Evolutionary conservation across 2,888 invertebrate species (phyloP), one percentile per base, ranked within the genome.

Genomic region (Leistus spinibarbis): DNA sequence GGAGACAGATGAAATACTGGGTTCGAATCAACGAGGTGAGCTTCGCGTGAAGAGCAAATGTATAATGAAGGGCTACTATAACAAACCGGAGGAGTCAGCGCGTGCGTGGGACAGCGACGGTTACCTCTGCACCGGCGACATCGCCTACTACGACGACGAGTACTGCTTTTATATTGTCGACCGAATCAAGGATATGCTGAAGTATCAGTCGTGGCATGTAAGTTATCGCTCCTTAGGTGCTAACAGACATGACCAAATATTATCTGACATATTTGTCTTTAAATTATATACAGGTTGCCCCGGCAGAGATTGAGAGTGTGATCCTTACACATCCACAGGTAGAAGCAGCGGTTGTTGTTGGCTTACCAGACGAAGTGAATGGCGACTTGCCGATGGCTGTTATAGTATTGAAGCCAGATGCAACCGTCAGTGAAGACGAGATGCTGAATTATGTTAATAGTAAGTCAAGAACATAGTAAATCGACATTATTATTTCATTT

Each of bases 331-430:
- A 94, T 83, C 91, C 93, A 0, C 89, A 88, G 20, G 88, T 97
- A 0, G 83, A 88, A 19, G 95, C 95, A 80, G 94, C 92, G 0
- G 95, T 93, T 0, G 95, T 97, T 0, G 86, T 96, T 76, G 95
- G 95, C 0, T 84, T 93, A 22, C 91, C 91, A 0, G 90, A 95
- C 80, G 85, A 87, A 0, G 83, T 85, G n/a, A 88, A 88, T 24
- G 95, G 95, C 2, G 93, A 95, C 82, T 88, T 90, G 27, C 94
- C 95, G 0, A 88, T 89, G 79, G 94, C 92, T 0, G 91, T 91
- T 77, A 86, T 95, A 1, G 89, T 92, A 0, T 79, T 87, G 0
- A 88, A 88, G 76, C 82, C 86, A 16, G 86, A 84, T 10, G 78
- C 80, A 1, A 82, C 83, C 16, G 82, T 87, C 0, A 87, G 83